Evolutionary conservation across 2,888 invertebrate species (phyloP).

Genomic region (Drosophila colorata): DNA sequence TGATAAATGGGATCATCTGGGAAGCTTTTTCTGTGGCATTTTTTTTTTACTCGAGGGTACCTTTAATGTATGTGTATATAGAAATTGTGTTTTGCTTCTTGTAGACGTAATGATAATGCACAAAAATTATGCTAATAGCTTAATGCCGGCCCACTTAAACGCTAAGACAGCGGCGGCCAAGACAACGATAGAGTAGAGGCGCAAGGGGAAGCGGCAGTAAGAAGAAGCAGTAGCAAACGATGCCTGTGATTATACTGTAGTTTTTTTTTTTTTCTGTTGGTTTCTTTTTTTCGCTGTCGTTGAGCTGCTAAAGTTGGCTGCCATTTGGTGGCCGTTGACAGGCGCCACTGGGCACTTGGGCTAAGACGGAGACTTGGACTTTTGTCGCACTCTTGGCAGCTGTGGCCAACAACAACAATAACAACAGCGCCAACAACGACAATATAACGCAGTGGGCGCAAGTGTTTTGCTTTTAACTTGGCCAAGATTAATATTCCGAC

Average conservation of each 20-base stretch:
- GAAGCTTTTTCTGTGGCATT: neutral
- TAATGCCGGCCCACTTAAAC: slow-evolving; percentile 73
- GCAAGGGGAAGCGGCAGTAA: neutral
- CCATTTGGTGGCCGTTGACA: slow-evolving; percentile 48
- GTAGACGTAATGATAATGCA: slow-evolving; percentile 66
- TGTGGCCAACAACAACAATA: slow-evolving; percentile 55
- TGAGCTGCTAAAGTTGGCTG: slow-evolving; percentile 41
- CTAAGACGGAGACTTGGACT: slow-evolving; percentile 48
- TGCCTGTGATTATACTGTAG: slow-evolving; percentile 46
- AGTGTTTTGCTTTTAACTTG: slow-evolving; percentile 68
- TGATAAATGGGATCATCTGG: slow-evolving; percentile 62
- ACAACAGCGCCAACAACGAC: slow-evolving; percentile 15
- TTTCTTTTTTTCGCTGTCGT: slow-evolving; percentile 33
- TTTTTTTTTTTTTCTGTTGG: slow-evolving; percentile 24
- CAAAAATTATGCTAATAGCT: slow-evolving; percentile 77
- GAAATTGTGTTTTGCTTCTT: slow-evolving; percentile 29
- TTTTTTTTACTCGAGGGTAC: neutral
- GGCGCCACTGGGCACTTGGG: slow-evolving; percentile 56
- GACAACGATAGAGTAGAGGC: slow-evolving; percentile 16
- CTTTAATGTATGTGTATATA: neutral
- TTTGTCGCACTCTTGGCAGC: slow-evolving; percentile 66
- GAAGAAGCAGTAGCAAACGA: slow-evolving; percentile 7
- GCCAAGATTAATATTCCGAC: slow-evolving; percentile 55
- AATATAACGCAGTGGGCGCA: slow-evolving; percentile 57
- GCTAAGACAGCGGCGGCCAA: slow-evolving; percentile 64